A percentile compares a stretch with the other conserved stretches of the same genome.
phyloP scores from a whole-genome alignment of 1,140 invertebrate genomes.

The Drosophila setifemur region DNA sequence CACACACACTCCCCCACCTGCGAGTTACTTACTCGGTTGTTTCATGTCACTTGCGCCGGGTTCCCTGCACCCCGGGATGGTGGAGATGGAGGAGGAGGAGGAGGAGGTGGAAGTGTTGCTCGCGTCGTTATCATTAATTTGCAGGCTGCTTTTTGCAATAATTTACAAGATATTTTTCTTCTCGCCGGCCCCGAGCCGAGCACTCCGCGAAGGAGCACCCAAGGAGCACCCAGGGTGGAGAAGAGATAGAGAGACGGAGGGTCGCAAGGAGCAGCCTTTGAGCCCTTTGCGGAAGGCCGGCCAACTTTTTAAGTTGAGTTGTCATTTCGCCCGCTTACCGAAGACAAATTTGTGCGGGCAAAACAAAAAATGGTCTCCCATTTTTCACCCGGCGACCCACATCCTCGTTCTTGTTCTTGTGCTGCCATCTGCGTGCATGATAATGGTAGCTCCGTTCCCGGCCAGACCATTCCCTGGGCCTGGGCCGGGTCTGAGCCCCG shows the following conservation, averaged over 20 bases:
- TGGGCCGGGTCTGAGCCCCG: background rate
- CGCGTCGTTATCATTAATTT: conserved; percentile 75
- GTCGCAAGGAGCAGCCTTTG: too few species aligned
- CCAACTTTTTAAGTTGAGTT: conserved; percentile 51
- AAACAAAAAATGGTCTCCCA: conserved; percentile 20
- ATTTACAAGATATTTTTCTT: conserved; percentile 63
- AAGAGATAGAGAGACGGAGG: too few species aligned
- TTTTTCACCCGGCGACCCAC: conserved; percentile 4
- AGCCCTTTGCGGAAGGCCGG: background rate
- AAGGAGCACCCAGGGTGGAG: too few species aligned
- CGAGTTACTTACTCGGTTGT: conserved; percentile 33
- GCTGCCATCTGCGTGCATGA: background rate
- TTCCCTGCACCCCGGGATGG: too few species aligned
- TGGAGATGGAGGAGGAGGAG: too few species aligned
- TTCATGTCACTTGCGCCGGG: conserved; percentile 54
- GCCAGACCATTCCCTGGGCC: background rate
- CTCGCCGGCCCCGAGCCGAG: background rate
- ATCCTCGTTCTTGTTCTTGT: too few species aligned
- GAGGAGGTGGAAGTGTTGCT: conserved; percentile 29
- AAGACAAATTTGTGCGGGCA: conserved; percentile 53
- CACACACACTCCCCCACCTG: background rate
- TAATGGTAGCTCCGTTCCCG: background rate
- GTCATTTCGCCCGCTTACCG: conserved; percentile 52
- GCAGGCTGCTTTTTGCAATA: conserved; percentile 72
- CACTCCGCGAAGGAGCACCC: too few species aligned